Evolutionary conservation across 2,113 vertebrate species (phyloP).

Genomic region (Cyanistes caeruleus): DNA sequence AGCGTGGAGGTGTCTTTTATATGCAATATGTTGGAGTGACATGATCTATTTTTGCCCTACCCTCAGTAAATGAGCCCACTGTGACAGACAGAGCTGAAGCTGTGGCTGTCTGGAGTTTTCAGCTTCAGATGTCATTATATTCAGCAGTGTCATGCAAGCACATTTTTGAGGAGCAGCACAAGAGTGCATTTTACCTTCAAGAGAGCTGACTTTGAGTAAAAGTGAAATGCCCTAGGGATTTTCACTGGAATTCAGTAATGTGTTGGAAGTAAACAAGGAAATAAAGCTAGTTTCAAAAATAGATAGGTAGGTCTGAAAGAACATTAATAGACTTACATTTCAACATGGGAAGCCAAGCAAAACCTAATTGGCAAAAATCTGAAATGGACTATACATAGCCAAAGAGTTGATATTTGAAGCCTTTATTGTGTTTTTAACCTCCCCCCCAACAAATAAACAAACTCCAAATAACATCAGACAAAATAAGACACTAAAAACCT

Average conservation of each 20-base stretch:
- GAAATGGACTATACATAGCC: background rate
- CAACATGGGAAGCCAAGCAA: background rate
- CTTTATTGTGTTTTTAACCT: background rate
- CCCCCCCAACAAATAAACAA: background rate
- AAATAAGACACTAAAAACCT: background rate
- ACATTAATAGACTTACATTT: background rate
- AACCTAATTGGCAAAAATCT: background rate
- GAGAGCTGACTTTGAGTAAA: background rate
- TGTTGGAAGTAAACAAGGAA: background rate
- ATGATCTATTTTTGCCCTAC: background rate
- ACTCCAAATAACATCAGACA: background rate
- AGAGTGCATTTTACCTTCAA: background rate
- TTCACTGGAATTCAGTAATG: background rate
- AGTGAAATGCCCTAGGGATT: conserved; percentile 12
- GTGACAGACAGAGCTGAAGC: background rate
- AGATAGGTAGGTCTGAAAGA: background rate
- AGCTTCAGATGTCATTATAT: conserved; percentile 5
- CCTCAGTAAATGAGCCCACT: background rate
- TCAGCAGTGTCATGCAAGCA: background rate
- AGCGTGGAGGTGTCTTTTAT: background rate
- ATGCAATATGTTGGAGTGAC: background rate
- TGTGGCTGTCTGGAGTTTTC: background rate
- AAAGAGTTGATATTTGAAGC: background rate
- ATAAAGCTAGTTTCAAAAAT: background rate
- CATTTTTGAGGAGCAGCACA: background rate